Conservation (phyloP, 2,113 vertebrate genomes). For the Mobula birostris region DNA sequence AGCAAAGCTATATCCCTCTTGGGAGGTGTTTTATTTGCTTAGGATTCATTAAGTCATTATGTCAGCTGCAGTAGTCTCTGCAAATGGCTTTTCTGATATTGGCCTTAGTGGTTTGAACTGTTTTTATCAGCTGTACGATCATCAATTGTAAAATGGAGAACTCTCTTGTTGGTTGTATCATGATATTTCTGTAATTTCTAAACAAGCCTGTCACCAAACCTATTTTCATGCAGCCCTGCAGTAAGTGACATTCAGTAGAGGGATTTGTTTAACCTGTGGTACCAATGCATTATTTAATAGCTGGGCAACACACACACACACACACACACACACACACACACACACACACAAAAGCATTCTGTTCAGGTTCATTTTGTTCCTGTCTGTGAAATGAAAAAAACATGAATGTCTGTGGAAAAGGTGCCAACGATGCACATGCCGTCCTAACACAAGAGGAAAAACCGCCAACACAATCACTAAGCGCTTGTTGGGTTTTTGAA, state of each 20-base stretch:
- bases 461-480: not conserved
- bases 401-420: not conserved
- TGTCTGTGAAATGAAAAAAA: slow-evolving; percentile 25
- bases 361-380: slow-evolving; percentile 25
- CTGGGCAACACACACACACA: not conserved
- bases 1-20: not conserved
- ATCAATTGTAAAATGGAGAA: not conserved
- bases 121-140: not conserved
- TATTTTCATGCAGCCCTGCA: not conserved
- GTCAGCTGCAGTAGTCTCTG: not conserved
- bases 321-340: too few relatives aligned
- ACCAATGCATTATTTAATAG: slow-evolving; percentile 1
- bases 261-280: slow-evolving; percentile 35
- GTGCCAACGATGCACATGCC: not conserved
- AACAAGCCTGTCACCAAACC: not conserved
- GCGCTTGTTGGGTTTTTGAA: not conserved
- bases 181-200: not conserved
- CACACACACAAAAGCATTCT: not conserved
- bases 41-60: not conserved
- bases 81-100: not conserved
- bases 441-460: not conserved
- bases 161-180: too few relatives aligned
- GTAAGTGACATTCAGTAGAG: not conserved
- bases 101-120: not conserved
- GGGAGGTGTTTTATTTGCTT: not conserved